Evolutionary conservation across 2,888 invertebrate species (phyloP).

Genomic region (Gonocerus acuteangulatus): DNA sequence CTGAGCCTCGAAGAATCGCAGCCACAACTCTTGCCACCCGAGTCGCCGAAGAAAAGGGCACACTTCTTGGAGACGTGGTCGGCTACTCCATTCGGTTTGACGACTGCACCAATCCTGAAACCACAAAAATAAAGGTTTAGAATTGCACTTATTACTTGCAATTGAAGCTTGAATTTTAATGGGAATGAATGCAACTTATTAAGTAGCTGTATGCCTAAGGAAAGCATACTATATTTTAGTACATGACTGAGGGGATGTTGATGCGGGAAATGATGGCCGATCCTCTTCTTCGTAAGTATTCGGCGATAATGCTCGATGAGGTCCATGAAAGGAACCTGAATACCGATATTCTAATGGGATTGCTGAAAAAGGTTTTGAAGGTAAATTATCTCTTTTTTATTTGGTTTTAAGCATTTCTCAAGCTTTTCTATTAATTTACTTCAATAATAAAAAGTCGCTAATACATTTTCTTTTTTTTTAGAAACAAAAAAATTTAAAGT

Average conservation of each 20-base stretch:
- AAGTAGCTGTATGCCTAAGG: too few species aligned
- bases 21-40: constrained; percentile 93
- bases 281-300: constrained; percentile 81
- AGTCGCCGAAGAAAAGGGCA: constrained; percentile 76
- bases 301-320: constrained; percentile 84
- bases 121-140: constrained; percentile 61
- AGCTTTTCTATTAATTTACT: too few species aligned
- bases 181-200: neutral
- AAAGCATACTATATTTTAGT: constrained; percentile 50
- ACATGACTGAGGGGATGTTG: constrained; percentile 92
- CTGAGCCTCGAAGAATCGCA: constrained; percentile 95
- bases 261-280: constrained; percentile 91
- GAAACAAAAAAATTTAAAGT: constrained; percentile 71
- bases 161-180: too few species aligned
- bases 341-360: constrained; percentile 88
- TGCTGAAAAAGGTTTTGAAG: constrained; percentile 83
- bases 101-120: constrained; percentile 50
- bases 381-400: constrained; percentile 43
- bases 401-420: neutral
- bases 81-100: constrained; percentile 77
- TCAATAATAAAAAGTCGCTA: neutral
- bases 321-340: constrained; percentile 90
- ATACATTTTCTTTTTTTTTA: constrained; percentile 41
- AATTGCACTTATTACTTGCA: too few species aligned
- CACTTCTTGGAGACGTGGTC: constrained; percentile 62